Percentiles rank a stretch among this genome's conserved stretches.
Evolutionary conservation across 2,797 vertebrate genomes (phyloP).

Genomic region (Crypturellus tataupa): DNA sequence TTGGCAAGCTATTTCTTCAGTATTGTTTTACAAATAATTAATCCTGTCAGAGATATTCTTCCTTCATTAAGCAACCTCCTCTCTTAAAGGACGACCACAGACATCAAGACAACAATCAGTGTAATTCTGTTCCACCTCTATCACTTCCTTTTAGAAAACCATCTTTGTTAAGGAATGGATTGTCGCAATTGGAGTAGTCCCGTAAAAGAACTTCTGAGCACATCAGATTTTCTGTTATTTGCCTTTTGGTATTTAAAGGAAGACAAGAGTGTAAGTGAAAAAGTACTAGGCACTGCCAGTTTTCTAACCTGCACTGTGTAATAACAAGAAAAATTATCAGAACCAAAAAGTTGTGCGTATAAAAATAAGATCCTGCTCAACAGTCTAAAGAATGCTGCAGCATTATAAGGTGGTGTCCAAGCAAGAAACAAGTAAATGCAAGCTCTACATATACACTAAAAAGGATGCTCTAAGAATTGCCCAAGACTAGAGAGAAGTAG

Average conservation of each 20-base stretch:
- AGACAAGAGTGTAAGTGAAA: slow-evolving; percentile 51
- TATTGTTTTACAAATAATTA: slow-evolving; percentile 46
- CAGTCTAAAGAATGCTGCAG: slow-evolving; percentile 37
- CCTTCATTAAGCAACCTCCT: slow-evolving; percentile 37
- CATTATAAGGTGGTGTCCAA: slow-evolving; percentile 24
- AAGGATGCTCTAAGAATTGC: slow-evolving; percentile 30
- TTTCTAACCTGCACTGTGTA: slow-evolving; percentile 21
- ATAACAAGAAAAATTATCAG: slow-evolving; percentile 56
- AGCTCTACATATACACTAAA: slow-evolving; percentile 32
- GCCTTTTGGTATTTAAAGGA: background rate
- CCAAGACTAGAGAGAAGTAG: slow-evolving; percentile 16
- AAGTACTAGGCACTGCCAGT: slow-evolving; percentile 46
- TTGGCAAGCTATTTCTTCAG: slow-evolving; percentile 54
- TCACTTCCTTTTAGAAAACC: slow-evolving; percentile 42
- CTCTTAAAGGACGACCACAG: slow-evolving; percentile 41
- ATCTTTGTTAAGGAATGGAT: slow-evolving; percentile 24
- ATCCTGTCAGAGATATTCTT: slow-evolving; percentile 46
- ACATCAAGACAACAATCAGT: background rate
- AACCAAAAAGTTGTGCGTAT: slow-evolving; percentile 35
- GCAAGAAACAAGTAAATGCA: slow-evolving; percentile 43
- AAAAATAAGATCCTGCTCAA: slow-evolving; percentile 56
- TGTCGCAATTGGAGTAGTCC: background rate
- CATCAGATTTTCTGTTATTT: background rate
- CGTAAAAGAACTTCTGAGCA: slow-evolving; percentile 33
- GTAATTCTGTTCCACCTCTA: slow-evolving; percentile 7